These are phyloP conservation scores for Microplitis deprimator DNA, from an alignment of 2,888 invertebrate genomes.

Conservation along the genomic window DNA sequence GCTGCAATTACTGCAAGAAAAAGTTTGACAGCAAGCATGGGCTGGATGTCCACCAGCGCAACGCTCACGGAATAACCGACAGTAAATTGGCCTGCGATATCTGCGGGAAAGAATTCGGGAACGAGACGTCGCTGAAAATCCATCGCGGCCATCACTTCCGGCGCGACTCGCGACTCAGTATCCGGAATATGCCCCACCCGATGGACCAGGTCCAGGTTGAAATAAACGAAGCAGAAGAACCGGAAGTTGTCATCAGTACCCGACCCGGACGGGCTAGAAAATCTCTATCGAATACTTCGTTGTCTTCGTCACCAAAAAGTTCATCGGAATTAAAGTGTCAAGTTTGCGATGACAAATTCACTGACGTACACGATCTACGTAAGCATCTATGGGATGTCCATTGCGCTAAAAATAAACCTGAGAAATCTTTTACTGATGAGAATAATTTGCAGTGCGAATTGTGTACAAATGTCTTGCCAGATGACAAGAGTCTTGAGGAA, in stretches of 20 bases:
- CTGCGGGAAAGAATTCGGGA: slow-evolving; percentile 77
- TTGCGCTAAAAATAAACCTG: slow-evolving; percentile 71
- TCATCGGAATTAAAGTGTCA: slow-evolving; percentile 70
- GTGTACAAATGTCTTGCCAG: slow-evolving; percentile 73
- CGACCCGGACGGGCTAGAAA: slow-evolving; percentile 64
- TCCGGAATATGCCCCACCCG: slow-evolving; percentile 41
- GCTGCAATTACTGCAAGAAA: slow-evolving; percentile 55
- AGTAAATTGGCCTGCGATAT: slow-evolving; percentile 76
- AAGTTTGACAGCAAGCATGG: slow-evolving; percentile 57
- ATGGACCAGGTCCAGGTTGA: slow-evolving; percentile 39
- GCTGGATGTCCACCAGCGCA: slow-evolving; percentile 59
- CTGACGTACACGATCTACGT: slow-evolving; percentile 74
- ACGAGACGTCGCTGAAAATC: slow-evolving; percentile 77
- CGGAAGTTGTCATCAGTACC: slow-evolving; percentile 10
- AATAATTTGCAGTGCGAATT: slow-evolving; percentile 67
- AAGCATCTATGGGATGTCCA: slow-evolving; percentile 76
- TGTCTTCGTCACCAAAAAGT: slow-evolving; percentile 45
- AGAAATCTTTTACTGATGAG: slow-evolving; percentile 58
- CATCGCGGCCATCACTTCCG: slow-evolving; percentile 77
- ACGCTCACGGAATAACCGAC: slow-evolving; percentile 55
- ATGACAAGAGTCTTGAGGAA: slow-evolving; percentile 68
- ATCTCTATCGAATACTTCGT: slow-evolving; percentile 59
- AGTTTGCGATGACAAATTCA: slow-evolving; percentile 76
- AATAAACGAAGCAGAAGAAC: slow-evolving; percentile 32
- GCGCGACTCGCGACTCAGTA: slow-evolving; percentile 69